Base-by-base conservation (phyloP, 1,140 invertebrate species). In the Dryas iulia region DNA sequence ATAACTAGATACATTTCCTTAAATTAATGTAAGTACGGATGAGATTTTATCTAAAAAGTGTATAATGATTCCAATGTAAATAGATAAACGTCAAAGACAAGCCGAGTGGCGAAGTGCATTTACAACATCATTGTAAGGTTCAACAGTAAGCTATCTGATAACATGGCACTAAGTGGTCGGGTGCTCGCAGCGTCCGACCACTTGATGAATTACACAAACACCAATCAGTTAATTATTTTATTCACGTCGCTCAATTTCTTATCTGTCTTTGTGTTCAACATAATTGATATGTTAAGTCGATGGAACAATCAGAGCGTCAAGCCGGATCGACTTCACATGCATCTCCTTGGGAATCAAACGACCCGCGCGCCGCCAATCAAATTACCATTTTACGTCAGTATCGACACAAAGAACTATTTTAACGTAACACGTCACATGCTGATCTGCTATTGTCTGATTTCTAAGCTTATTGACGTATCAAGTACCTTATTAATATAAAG, bases 151-250 rank as follows among this genome's bases (percentile, higher is more conserved):
- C 69, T 71, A 71, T 71, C 69, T 66, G 83, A 87, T 88, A 89
- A 79, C 63, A 69, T 65, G 64, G 63, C 77, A 81, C 82, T 89
- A 88, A 91, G 87, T 89, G 86, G 84, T 81, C 78, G 66, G 66
- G 73, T 81, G 82, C 79, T 77, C 79, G 73, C 71, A 33, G 30
- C 52, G 74, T 77, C 76, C 75, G 70, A 77, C 76, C 79, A 79
- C 81, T 83, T 87, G 84, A 89, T 89, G 85, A 89, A 89, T 89
- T 89, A 89, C 88, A 91, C 87, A 89, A 89, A 91, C 85, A 89
- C 87, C 85, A 87, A 87, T 89, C 89, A 83, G 87, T 89, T 91
- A 91, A 91, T 91, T 89, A 91, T 89, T 89, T 89, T 87, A 89
- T 91, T 86, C 87, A 89, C 79, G 89, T 91, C 87, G 83, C 80